Evolutionary conservation across 2,113 vertebrate genomes (phyloP).

Genomic region (Oxyura jamaicensis): DNA sequence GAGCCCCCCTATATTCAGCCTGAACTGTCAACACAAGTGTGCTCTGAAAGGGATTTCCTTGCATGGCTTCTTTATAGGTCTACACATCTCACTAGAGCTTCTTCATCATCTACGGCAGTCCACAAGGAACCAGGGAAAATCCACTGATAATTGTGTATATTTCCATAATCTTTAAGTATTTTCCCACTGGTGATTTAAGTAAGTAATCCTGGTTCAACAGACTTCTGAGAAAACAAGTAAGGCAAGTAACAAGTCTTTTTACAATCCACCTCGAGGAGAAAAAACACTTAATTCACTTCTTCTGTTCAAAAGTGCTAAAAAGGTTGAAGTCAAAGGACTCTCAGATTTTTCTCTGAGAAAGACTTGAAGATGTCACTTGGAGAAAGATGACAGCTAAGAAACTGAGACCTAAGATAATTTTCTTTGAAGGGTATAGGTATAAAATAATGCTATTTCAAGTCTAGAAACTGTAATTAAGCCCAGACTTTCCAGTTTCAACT

Average conservation of each 20-base stretch:
- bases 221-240: neutral
- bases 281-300: neutral
- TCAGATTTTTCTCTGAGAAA: neutral
- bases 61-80: neutral
- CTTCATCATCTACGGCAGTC: neutral
- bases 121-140: neutral
- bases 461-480: neutral
- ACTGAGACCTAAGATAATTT: neutral
- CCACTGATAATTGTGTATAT: rapidly evolving
- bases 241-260: neutral
- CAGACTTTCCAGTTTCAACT: neutral
- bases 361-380: neutral
- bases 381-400: neutral
- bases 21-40: neutral
- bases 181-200: neutral
- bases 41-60: neutral
- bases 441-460: neutral
- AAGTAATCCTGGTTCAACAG: neutral
- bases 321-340: neutral
- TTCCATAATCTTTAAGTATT: neutral
- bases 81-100: neutral
- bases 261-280: neutral
- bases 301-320: neutral
- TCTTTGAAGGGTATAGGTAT: neutral
- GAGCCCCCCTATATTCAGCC: rapidly evolving